These are phyloP conservation scores for Drosophila jambulina DNA, from an alignment of 1,140 invertebrate genomes.

Conservation along the genomic window DNA sequence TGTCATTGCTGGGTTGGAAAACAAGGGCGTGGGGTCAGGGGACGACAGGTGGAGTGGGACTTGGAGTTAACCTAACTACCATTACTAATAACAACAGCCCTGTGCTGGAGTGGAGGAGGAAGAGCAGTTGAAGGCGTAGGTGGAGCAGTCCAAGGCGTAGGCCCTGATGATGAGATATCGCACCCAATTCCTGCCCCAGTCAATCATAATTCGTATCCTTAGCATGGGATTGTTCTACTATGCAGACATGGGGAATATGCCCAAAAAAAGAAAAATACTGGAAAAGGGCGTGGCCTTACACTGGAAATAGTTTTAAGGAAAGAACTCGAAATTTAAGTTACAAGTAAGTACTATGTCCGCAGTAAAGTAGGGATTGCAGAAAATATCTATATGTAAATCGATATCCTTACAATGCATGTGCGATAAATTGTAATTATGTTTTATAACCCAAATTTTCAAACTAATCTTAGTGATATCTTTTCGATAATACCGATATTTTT, in stretches of 20 bases:
- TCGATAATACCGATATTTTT: too few species aligned
- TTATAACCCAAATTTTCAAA: too few species aligned
- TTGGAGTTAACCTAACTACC: constrained; percentile 39
- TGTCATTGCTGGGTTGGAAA: constrained; percentile 51
- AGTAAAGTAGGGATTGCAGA: too few species aligned
- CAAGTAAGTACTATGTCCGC: too few species aligned
- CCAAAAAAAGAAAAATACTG: constrained; percentile 5
- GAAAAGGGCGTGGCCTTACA: background rate
- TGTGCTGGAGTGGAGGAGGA: background rate
- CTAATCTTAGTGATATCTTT: too few species aligned
- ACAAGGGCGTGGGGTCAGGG: constrained; percentile 13
- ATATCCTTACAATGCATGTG: too few species aligned
- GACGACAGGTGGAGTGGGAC: constrained; percentile 5
- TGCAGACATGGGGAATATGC: constrained; percentile 3
- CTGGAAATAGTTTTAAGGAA: too few species aligned
- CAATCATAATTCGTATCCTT: constrained; percentile 57
- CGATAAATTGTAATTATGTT: too few species aligned
- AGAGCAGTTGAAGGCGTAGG: background rate
- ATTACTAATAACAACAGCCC: constrained; percentile 73
- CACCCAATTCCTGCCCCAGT: constrained; percentile 56
- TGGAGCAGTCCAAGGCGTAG: background rate
- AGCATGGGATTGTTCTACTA: background rate
- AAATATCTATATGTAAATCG: too few species aligned
- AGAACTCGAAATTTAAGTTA: too few species aligned
- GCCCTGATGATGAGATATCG: constrained; percentile 32